Evolutionary conservation across 1,140 invertebrate species (phyloP), one percentile per base, ranked within the genome.

Genomic region (Rhizoglyphus robini): DNA sequence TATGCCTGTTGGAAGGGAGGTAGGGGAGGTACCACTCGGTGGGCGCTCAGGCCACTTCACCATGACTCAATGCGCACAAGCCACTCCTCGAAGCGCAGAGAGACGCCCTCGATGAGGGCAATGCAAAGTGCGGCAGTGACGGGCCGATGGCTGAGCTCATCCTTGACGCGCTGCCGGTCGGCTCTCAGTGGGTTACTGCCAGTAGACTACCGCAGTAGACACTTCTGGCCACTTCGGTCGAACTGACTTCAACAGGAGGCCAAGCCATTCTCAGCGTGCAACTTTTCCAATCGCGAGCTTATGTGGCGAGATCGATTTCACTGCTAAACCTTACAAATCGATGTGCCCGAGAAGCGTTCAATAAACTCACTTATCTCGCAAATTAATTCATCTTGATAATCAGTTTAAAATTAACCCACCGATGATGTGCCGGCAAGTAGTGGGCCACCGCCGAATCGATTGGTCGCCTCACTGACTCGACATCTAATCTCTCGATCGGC

Each of bases 301-400:
- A 54, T 54, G 51, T 32, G 51, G 41, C 51, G 8, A 54, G 51
- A 54, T 54, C 51, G 51, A 54, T 54, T 54, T 54, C 51, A 54
- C 51, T 32, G 51, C 51, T 54, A 54, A 54, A 54, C 51, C 51
- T 54, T 54, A 54, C 51, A 54, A 54, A 54, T 54, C 51, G 51
- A 54, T 54, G 51, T 54, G 51, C 20, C 8, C 20, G 23, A 11
- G 8, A 54, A 5, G 51, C 8, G 20, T 8, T 20, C 51, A 54
- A 54, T 54, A 54, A 54, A 54, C 51, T 54, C 23, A 54, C 15
- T 54, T 54, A 54, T 54, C 8, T 25, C 51, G 23, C 20, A 23
- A 54, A 54, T 54, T 54, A 54, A 54, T 54, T 54, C 51, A 54
- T 54, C 20, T 20, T 20, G 20, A 54, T 54, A 54, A 54, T 54